Conservation (phyloP, 2,113 vertebrate genomes). For the Lonchura striata region DNA sequence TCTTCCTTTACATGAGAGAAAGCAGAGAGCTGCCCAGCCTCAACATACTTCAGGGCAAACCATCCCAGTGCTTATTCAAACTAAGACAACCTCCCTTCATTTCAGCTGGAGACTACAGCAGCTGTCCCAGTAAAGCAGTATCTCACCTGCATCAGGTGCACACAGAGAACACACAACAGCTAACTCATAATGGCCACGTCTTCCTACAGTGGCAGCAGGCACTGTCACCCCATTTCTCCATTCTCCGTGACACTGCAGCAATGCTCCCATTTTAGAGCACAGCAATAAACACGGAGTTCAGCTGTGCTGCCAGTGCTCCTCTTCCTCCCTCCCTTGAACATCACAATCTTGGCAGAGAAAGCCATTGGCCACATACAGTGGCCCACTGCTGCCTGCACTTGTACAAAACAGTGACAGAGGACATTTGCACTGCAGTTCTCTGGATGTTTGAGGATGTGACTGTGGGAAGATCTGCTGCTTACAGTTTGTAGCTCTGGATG, state of each 20-base stretch:
- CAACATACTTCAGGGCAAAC: background rate
- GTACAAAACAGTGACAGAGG: background rate
- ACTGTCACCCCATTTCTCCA: background rate
- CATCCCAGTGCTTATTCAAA: background rate
- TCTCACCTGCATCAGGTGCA: background rate
- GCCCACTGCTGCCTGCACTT: background rate
- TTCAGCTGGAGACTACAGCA: background rate
- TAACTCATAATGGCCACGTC: background rate
- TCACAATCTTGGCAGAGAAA: background rate
- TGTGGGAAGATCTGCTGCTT: background rate
- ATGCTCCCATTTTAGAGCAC: background rate
- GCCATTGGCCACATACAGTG: background rate
- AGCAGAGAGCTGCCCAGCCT: background rate
- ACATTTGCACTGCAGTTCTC: background rate
- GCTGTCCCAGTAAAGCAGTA: background rate
- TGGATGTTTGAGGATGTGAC: background rate
- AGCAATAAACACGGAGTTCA: background rate
- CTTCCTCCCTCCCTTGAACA: background rate
- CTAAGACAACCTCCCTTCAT: background rate
- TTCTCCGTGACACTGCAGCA: background rate
- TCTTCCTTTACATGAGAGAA: background rate
- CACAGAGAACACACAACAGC: background rate
- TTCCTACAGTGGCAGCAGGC: background rate
- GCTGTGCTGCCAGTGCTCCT: background rate
- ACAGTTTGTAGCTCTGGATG: background rate